These are phyloP conservation scores for Koerneria pararmatus DNA, from an alignment of 2,888 invertebrate genomes.

Conservation along the genomic window DNA sequence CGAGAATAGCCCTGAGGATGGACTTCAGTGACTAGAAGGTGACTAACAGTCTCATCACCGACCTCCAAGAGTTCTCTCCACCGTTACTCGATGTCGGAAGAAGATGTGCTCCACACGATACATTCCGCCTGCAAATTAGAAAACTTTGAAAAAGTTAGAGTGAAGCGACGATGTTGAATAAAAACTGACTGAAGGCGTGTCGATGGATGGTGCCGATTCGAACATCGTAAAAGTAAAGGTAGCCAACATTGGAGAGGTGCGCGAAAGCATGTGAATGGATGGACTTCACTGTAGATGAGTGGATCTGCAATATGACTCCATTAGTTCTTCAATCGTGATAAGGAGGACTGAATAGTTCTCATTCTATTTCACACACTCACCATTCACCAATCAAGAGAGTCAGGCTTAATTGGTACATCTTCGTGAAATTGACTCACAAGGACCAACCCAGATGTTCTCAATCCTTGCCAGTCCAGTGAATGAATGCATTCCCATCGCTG, in stretches of 20 bases:
- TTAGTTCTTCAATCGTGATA: not conserved
- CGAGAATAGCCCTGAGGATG: slow-evolving; percentile 6
- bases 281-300: slow-evolving; percentile 40
- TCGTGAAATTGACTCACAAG: not conserved
- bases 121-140: slow-evolving; percentile 10
- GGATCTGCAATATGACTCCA: slow-evolving; percentile 34
- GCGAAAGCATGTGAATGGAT: slow-evolving; percentile 44
- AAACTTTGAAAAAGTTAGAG: not conserved
- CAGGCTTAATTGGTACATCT: too few relatives aligned
- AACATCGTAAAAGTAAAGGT: slow-evolving; percentile 48
- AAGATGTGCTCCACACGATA: slow-evolving; percentile 16
- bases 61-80: not conserved
- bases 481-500: not conserved
- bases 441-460: slow-evolving; percentile 32
- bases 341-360: too few relatives aligned
- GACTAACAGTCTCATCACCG: not conserved
- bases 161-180: not conserved
- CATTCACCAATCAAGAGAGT: too few relatives aligned
- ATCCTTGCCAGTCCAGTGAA: slow-evolving; percentile 32
- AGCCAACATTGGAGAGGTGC: slow-evolving; percentile 41
- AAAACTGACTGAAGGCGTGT: slow-evolving; percentile 28
- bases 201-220: slow-evolving; percentile 29
- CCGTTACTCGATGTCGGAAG: slow-evolving; percentile 13
- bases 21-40: too few relatives aligned
- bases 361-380: too few relatives aligned